Evolutionary conservation across 2,113 vertebrate species (phyloP), one percentile per base, ranked within the genome.

Genomic region (Takifugu bimaculatus): DNA sequence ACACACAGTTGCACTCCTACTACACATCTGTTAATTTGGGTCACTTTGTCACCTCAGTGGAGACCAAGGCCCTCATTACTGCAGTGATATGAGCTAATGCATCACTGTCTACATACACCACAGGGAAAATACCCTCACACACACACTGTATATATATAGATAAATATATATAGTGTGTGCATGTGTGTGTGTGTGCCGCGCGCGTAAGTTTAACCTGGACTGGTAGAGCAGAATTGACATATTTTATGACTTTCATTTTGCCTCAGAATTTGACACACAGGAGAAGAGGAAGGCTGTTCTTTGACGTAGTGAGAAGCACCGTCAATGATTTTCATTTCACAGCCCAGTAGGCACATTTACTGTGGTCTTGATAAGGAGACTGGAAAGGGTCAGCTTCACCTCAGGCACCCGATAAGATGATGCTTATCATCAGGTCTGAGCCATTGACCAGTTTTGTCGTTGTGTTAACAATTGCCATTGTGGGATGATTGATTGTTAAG

Each of bases 271-370:
- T 68, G 62, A 28, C 63, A 60, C 54, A 47, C 63, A 75, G 64
- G 70, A 60, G 65, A 66, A 64, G 60, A 63, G 57, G 71, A 78
- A 59, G 69, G 68, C 68, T 77, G 69, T 57, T 74, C 77, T 81
- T 77, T 74, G 77, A 85, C 67, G 77, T 70, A 32, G 54, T 60
- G 57, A 77, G 70, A 74, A 62, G 64, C 47, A 57, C 70, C 66
- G 70, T 86, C 77, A 75, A 78, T 80, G 83, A 65, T 73, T 88
- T 85, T 83, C 78, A 90, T 91, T 90, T 89, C 86, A 87, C 79
- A 81, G 87, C 68, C 81, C 76, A 64, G 68, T 76, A 71, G 81
- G 67, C 84, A 79, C 85, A 79, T 81, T 85, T 63, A 81, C 57
- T 26, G 61, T 69, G 74, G 69, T 75, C 74, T 70, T 67, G 68